Evolutionary conservation across 2,113 vertebrate species (phyloP), one percentile per base, ranked within the genome.

Genomic region (Lamprologus speciosus): DNA sequence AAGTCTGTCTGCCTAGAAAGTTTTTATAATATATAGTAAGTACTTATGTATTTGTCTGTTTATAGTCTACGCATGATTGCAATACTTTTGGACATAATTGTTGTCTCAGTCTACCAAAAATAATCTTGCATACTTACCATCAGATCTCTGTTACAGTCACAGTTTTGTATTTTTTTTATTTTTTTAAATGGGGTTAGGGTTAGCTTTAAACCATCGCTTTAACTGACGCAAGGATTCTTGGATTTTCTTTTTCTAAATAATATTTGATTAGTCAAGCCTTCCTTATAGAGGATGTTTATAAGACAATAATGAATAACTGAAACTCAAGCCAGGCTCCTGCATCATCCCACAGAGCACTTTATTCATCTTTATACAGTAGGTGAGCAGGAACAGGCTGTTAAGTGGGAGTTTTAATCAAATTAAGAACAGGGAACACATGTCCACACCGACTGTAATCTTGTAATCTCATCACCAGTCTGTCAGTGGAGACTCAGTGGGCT

Each of bases 401-500:
- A 81, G 86, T 83, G 85, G 89, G 84, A 88, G 87, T 84, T 94
- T 91, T 84, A 92, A 95, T 95, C 90, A 93, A 93, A 89, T 92
- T 80, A 90, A 90, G 51, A 31, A 3, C 60, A 31, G 58, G 50
- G 86, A 90, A 83, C 89, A 92, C 92, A 90, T 88, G 94, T 88
- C 89, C 88, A 82, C 83, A 14, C 60, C 21, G 50, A 50, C 84
- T 90, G 83, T 91, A 93, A 93, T 93, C 91, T 89, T 78, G 55
- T 95, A 93, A 94, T 95, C 93, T 94, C 78, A 90, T 94, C 92
- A 86, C 75, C 21, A 63, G 91, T 85, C 92, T 91, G 83, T 79
- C 80, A 68, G 84, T 19, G 84, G 53, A 88, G 79, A 65, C 83
- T 90, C 54, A 85, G 5, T 82, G 87, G 63, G 54, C 35, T 53